Base-by-base conservation (phyloP, 2,888 invertebrate species). In the Apamea anceps region DNA sequence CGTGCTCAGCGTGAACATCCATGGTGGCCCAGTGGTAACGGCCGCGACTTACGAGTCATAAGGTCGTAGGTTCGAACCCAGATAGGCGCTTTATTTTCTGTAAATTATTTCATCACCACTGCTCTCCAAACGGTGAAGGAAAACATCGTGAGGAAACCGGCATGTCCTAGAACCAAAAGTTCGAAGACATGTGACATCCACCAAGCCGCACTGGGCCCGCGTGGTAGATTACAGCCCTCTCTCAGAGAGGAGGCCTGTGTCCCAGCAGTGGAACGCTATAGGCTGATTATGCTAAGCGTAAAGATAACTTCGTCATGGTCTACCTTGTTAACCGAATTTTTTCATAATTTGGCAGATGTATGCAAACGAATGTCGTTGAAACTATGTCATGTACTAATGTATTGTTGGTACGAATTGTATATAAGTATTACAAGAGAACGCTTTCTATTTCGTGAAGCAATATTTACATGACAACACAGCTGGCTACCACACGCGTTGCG, bases 361-460 rank as follows among this genome's bases (percentile, higher is more conserved):
- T 65, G 65, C 15, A 18, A 63, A 28, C 18, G 28, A 21, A 13
- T 51, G 21, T 28, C 21, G 72, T 8, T n/a, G 15, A 6, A 54
- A 37, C 15, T 4, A 21, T 37, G n/a, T 37, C 37, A 7, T 45
- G 28, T 54, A 65, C n/a, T 15, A n/a, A n/a, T 0, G 32, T 37
- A 37, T 74, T 74, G 80, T 82, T 42, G 32, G 28, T 48, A 13
- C 13, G 42, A 71, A 25, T n/a, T n/a, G n/a, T n/a, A n/a, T 7
- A n/a, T 8, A 25, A n/a, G n/a, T 81, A 13, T 45, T 32, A 66
- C 66, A 60, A 67, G 1, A 48, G 25, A 13, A 8, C 66, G 51
- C 78, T 81, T 81, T 81, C 81, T 71, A 71, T 66, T 77, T 25
- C 6, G 13, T n/a, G 21, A 21, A 42, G 75, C n/a, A 71, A 60